Base-by-base conservation (phyloP, 2,888 invertebrate genomes). In the Ceraclea dissimilis region DNA sequence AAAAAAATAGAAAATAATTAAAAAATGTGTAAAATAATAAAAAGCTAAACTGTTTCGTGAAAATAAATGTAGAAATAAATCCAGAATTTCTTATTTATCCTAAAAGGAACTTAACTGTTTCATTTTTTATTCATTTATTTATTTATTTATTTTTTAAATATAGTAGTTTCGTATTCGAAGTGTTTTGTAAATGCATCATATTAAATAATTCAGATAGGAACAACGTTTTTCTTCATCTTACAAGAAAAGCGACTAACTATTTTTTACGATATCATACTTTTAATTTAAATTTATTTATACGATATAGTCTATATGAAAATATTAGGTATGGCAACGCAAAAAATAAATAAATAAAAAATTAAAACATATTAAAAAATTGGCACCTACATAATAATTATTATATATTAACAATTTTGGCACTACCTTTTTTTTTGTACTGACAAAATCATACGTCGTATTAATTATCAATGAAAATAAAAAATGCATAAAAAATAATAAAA, bases 361-460 rank as follows among this genome's bases (percentile, higher is more conserved):
- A 39, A 39, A 8, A n/a, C 18, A 8, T 51, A 22, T 49, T 52
- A 56, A 26, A 39, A 58, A 17, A 58, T 60, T 60, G 60, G 60
- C 60, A 60, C 60, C 57, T 53, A 60, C 47, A 49, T 43, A 44
- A 50, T 49, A 47, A 43, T 8, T 39, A 39, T 39, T 39, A 16
- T 39, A 8, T 39, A 39, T 39, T 39, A 39, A 4, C 5, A 39
- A 43, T 47, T 59, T 60, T 60, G 60, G 60, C 60, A 60, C 60
- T 39, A 39, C 39, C 4, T 26, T 4, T 26, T 57, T 52, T 51
- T 57, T 56, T 51, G 51, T 51, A 51, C 51, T 56, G 31, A 46
- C 5, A 34, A 51, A 51, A 51, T 1, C 44, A 47, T 17, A 20
- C 18, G 11, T 17, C 20, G 6, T 20, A 11, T 8, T 8, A 43